phyloP scores from a whole-genome alignment of 2,797 vertebrate genomes.

The Pteropus rufus region DNA sequence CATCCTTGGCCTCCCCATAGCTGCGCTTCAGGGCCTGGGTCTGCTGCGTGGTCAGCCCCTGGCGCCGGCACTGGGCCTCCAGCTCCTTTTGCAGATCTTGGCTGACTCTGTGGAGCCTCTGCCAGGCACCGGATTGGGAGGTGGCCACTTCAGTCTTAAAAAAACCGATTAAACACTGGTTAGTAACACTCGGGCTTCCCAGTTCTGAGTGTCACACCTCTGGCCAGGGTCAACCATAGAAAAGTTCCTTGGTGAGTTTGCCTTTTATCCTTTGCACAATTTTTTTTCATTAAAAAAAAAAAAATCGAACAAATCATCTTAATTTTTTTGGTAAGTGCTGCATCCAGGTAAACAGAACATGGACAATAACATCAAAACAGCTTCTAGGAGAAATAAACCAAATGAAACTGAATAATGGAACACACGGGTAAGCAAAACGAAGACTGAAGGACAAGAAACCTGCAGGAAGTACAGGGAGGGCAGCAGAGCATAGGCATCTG shows the following conservation, averaged over 20 bases:
- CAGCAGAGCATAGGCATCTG: background rate
- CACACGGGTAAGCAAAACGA: constrained; percentile 79
- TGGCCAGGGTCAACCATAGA: constrained; percentile 82
- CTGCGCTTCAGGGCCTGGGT: constrained; percentile 92
- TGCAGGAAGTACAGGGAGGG: background rate
- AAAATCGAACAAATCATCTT: constrained; percentile 58
- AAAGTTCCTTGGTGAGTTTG: constrained; percentile 79
- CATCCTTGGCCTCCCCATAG: constrained; percentile 93
- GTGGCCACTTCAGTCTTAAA: constrained; percentile 95
- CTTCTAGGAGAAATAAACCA: constrained; percentile 79
- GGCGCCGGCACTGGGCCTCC: constrained; percentile 92
- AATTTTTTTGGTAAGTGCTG: constrained; percentile 63
- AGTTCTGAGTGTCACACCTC: constrained; percentile 95
- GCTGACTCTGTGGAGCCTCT: constrained; percentile 93
- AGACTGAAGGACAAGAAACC: constrained; percentile 70
- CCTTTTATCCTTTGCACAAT: constrained; percentile 76
- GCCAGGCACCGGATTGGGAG: constrained; percentile 90
- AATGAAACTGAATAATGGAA: constrained; percentile 81
- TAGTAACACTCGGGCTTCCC: constrained; percentile 90
- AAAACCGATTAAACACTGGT: constrained; percentile 95
- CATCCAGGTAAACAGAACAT: constrained; percentile 82
- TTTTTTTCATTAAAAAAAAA: constrained; percentile 60
- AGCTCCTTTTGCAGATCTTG: constrained; percentile 93
- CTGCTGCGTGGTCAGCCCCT: constrained; percentile 92
- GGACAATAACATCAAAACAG: constrained; percentile 80